Evolutionary conservation across 2,888 invertebrate genomes (phyloP).

Genomic region (Thyatira batis): DNA sequence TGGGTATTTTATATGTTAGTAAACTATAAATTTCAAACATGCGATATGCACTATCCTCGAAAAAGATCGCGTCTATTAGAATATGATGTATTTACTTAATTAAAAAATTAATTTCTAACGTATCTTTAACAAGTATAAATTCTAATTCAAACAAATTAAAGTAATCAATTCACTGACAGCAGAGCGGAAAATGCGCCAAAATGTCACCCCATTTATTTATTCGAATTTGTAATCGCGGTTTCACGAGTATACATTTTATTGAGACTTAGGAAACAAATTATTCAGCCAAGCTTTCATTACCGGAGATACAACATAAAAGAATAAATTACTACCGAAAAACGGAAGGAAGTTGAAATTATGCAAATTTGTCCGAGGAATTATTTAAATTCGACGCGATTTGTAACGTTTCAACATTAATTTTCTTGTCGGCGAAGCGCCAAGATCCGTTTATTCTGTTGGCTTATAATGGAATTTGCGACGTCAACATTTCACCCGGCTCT

Average conservation of each 20-base stretch:
- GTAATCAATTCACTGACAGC: constrained; percentile 11
- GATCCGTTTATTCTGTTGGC: background rate
- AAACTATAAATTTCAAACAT: no score
- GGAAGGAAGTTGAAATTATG: constrained; percentile 10
- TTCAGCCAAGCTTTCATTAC: background rate
- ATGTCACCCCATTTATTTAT: background rate
- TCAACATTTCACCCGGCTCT: background rate
- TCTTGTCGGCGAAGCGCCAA: constrained; percentile 14
- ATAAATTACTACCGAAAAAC: constrained; percentile 3
- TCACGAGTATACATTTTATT: background rate
- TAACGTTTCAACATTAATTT: constrained; percentile 17
- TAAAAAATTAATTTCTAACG: no score
- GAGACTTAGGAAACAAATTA: background rate
- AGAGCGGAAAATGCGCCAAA: background rate
- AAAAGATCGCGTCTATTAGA: no score
- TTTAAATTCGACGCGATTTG: constrained; percentile 25
- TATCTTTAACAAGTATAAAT: background rate
- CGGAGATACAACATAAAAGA: background rate
- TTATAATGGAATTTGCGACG: constrained; percentile 2
- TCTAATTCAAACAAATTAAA: constrained; percentile 8
- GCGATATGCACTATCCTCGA: no score
- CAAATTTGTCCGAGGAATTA: constrained; percentile 14
- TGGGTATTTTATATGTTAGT: no score
- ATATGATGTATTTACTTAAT: no score
- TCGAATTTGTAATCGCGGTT: background rate